phyloP scores from a whole-genome alignment of 2,797 vertebrate species.

The Gymnocypris eckloni region DNA sequence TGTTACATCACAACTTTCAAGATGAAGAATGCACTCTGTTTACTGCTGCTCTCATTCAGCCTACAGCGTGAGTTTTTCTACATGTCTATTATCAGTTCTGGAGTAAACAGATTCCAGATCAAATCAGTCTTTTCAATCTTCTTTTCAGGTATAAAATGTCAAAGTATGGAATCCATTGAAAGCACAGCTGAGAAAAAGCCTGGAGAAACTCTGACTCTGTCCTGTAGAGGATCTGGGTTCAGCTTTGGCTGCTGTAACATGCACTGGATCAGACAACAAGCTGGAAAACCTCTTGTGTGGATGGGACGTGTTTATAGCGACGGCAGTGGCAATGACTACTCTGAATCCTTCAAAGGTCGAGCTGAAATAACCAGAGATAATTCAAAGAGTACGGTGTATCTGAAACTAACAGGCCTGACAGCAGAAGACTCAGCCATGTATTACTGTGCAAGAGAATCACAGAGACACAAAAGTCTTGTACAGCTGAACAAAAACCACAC shows the following conservation, averaged over 20 bases:
- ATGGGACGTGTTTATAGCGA: neutral
- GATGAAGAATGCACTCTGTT: neutral
- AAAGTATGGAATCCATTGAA: no score
- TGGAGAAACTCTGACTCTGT: no score
- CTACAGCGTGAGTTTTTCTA: no score
- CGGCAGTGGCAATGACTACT: accelerated
- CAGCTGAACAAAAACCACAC: neutral
- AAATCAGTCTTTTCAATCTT: no score
- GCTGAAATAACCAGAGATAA: no score
- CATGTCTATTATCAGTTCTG: no score
- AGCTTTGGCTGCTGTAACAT: neutral
- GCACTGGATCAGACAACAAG: conserved; percentile 41
- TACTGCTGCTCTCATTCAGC: no score
- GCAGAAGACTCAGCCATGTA: conserved; percentile 5
- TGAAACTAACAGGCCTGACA: neutral
- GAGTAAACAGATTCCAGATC: no score
- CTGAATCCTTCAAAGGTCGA: neutral
- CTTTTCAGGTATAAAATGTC: no score
- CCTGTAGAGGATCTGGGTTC: no score
- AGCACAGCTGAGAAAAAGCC: no score
- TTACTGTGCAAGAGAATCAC: neutral
- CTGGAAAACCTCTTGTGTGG: conserved; percentile 38
- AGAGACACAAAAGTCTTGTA: neutral
- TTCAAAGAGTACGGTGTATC: no score
- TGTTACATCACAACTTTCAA: neutral